Conservation (phyloP, 2,888 invertebrate species). For the Himalopsyche tibetana region DNA sequence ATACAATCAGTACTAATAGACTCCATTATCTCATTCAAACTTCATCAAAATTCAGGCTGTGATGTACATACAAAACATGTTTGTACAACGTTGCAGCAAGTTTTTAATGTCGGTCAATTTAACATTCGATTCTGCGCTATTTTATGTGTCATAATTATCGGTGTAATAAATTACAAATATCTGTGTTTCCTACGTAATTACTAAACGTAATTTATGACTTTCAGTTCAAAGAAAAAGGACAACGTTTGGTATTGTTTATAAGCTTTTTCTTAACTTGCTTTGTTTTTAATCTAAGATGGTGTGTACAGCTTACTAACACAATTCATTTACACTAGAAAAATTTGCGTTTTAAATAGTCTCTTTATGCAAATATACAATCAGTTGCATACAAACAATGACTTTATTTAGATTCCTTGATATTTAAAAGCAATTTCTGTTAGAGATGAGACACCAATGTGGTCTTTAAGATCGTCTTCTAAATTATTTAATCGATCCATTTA, state of each 20-base stretch:
- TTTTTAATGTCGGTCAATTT: background rate
- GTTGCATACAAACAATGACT: constrained; percentile 7
- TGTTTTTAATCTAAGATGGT: background rate
- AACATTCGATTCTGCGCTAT: background rate
- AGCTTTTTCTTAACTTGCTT: too few species aligned
- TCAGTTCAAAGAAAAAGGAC: background rate
- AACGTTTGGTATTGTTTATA: too few species aligned
- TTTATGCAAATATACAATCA: constrained; percentile 14
- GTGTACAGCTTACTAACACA: constrained; percentile 6
- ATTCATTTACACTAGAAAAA: background rate
- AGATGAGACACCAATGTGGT: constrained; percentile 25
- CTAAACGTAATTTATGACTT: background rate
- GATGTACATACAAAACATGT: constrained; percentile 27
- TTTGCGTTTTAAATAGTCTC: constrained; percentile 4
- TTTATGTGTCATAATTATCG: background rate
- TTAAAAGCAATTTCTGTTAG: constrained; percentile 1
- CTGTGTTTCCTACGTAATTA: background rate
- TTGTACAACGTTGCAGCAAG: background rate
- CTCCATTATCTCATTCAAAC: constrained; percentile 27
- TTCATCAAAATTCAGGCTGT: constrained; percentile 5
- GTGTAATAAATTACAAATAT: constrained; percentile 12
- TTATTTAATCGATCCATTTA: constrained; percentile 40
- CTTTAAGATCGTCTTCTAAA: constrained; percentile 34
- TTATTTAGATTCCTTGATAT: constrained; percentile 19
- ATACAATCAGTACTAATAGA: constrained; percentile 37